Evolutionary conservation across 2,888 invertebrate species (phyloP).

Genomic region (Crepidodera aurea): DNA sequence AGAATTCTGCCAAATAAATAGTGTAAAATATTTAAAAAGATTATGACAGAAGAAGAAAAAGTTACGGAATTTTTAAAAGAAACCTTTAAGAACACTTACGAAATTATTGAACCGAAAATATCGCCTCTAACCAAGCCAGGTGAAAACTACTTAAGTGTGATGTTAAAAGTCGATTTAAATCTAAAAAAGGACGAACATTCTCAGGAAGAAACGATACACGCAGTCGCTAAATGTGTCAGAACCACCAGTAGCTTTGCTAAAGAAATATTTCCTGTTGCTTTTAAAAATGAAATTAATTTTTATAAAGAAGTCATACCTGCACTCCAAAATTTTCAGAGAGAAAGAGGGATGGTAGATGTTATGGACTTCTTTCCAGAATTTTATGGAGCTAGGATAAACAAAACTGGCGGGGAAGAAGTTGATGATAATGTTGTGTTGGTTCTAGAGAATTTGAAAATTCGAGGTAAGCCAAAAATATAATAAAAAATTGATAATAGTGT

Average conservation of each 20-base stretch:
- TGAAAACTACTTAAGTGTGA: constrained; percentile 30
- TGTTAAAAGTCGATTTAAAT: constrained; percentile 26
- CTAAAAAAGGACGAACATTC: background rate
- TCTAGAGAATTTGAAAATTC: constrained; percentile 62
- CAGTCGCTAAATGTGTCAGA: constrained; percentile 4
- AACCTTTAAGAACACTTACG: background rate
- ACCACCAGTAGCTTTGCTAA: constrained; percentile 39
- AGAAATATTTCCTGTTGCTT: constrained; percentile 61
- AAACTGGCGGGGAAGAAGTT: constrained; percentile 49
- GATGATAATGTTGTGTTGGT: constrained; percentile 64
- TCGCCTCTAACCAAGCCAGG: constrained; percentile 16
- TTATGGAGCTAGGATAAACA: constrained; percentile 45
- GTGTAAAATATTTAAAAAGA: too few species aligned
- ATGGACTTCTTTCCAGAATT: constrained; percentile 56
- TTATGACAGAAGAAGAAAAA: constrained; percentile 35
- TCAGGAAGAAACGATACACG: constrained; percentile 7
- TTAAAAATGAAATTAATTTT: constrained; percentile 63
- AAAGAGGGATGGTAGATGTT: constrained; percentile 55
- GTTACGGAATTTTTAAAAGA: constrained; percentile 59
- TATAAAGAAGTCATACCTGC: constrained; percentile 61
- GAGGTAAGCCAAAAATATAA: constrained; percentile 42
- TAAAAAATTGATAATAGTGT: too few species aligned
- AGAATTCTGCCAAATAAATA: too few species aligned
- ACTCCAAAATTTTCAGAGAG: constrained; percentile 59
- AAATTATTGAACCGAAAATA: constrained; percentile 43